These are phyloP conservation scores for Papilio polyxenes DNA, from an alignment of 1,140 invertebrate species.

Conservation along the genomic window DNA sequence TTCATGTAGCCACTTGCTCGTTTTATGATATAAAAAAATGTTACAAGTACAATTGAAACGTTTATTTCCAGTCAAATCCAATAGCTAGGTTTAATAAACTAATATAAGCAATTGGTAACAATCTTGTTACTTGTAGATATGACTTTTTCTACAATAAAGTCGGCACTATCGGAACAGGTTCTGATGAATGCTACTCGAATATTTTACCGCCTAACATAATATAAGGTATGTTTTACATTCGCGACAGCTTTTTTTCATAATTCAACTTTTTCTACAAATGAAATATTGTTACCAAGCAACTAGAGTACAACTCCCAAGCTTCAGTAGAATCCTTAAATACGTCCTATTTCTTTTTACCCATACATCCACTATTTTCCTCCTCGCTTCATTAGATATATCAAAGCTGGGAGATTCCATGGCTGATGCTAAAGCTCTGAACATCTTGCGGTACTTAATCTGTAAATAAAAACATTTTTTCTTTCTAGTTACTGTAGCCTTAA, in stretches of 20 bases:
- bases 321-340: slow-evolving; percentile 49
- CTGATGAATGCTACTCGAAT: too few species aligned
- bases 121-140: too few species aligned
- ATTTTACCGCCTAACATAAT: too few species aligned
- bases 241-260: too few species aligned
- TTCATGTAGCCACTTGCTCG: too few species aligned
- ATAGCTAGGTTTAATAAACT: background rate
- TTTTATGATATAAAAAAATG: too few species aligned
- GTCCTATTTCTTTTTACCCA: slow-evolving; percentile 51
- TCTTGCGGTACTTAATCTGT: slow-evolving; percentile 44
- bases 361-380: slow-evolving; percentile 48
- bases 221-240: too few species aligned
- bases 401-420: slow-evolving; percentile 61
- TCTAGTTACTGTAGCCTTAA: too few species aligned
- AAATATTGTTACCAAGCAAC: slow-evolving; percentile 48
- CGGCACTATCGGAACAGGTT: too few species aligned
- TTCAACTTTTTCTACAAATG: background rate
- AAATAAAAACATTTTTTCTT: slow-evolving; percentile 6
- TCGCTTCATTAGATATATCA: slow-evolving; percentile 53
- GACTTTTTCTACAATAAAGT: too few species aligned
- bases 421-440: slow-evolving; percentile 52
- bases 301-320: slow-evolving; percentile 53
- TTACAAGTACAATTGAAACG: too few species aligned
- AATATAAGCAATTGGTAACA: background rate
- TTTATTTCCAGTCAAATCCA: too few species aligned